Percentiles rank a stretch among this genome's conserved stretches.
These are phyloP conservation scores for Mantis religiosa DNA, from an alignment of 2,888 invertebrate species.

Conservation along the genomic window DNA sequence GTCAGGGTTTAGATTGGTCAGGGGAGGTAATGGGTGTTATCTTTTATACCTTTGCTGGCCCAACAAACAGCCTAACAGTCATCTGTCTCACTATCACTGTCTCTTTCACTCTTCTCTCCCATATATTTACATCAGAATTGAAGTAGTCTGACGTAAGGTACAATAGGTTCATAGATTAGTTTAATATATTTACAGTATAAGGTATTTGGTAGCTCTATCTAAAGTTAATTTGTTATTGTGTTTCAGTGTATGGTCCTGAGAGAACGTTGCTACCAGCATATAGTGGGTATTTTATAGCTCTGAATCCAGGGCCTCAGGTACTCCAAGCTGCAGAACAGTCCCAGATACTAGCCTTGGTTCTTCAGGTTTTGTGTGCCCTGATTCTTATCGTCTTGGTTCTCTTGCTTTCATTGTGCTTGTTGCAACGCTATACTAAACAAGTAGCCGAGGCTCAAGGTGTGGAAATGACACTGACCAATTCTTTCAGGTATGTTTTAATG, in stretches of 20 bases:
- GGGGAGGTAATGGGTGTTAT: no score
- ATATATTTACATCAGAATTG: no score
- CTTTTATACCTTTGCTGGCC: no score
- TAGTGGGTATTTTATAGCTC: slow-evolving; percentile 69
- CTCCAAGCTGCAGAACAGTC: slow-evolving; percentile 32
- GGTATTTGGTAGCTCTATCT: background rate
- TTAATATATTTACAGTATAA: background rate
- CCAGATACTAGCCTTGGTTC: slow-evolving; percentile 38
- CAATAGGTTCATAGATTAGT: no score
- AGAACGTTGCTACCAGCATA: slow-evolving; percentile 57
- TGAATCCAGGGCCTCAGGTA: slow-evolving; percentile 60
- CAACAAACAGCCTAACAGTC: no score
- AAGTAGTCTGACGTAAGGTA: no score
- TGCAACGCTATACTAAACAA: slow-evolving; percentile 63
- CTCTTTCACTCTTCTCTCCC: no score
- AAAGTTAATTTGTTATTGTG: background rate
- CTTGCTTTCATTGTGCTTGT: slow-evolving; percentile 58
- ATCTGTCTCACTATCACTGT: no score
- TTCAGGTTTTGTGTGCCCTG: slow-evolving; percentile 65
- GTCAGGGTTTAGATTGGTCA: no score
- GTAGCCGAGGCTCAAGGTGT: slow-evolving; percentile 60
- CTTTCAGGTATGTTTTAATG: slow-evolving; percentile 53
- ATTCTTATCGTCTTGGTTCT: slow-evolving; percentile 61
- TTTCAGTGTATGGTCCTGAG: slow-evolving; percentile 48
- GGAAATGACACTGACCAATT: slow-evolving; percentile 63